Conservation (phyloP, 2,797 vertebrate genomes). For the Squalus acanthias region DNA sequence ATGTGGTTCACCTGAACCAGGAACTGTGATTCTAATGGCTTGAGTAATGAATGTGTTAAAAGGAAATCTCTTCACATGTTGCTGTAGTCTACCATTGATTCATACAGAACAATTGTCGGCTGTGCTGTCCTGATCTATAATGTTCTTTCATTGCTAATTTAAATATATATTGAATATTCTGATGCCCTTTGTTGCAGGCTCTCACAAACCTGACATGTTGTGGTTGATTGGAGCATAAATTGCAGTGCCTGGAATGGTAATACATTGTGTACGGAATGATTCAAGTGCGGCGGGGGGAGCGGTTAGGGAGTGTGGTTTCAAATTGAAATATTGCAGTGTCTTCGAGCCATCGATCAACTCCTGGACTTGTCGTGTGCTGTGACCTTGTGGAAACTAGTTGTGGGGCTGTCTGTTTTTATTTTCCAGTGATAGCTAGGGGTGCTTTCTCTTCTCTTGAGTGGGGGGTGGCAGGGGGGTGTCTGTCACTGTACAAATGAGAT, state of each 20-base stretch:
- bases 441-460: background rate
- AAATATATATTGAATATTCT: slow-evolving; percentile 28
- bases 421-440: background rate
- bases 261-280: background rate
- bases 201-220: background rate
- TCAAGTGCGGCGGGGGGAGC: background rate
- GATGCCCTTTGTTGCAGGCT: background rate
- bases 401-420: background rate
- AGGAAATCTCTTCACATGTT: background rate
- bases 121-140: background rate
- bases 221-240: slow-evolving; percentile 31
- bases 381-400: slow-evolving; percentile 1
- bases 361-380: background rate
- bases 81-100: background rate
- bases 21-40: background rate
- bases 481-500: too few species aligned
- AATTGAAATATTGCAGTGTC: background rate
- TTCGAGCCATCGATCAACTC: background rate
- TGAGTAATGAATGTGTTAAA: background rate
- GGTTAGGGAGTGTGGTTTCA: background rate
- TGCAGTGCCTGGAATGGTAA: background rate
- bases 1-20: background rate
- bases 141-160: background rate
- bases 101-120: background rate
- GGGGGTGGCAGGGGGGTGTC: background rate